Evolutionary conservation across 2,113 vertebrate genomes (phyloP), one percentile per base, ranked within the genome.

Genomic region (Martes martes): DNA sequence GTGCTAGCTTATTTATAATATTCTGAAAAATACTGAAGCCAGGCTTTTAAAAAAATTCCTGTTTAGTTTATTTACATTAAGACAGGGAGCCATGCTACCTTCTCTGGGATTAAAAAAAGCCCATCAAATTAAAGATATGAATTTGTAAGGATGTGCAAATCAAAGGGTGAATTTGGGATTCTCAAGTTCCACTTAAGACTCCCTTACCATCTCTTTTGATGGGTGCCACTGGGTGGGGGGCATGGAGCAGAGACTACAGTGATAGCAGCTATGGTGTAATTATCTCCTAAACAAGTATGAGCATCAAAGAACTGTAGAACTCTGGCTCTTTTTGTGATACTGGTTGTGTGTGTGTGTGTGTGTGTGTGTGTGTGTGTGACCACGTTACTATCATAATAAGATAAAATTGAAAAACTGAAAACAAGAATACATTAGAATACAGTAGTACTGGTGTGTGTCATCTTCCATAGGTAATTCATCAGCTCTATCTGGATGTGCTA

Each of bases 51-150:
- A 50, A 28, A 57, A 67, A 97, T 95, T 96, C 26, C 76, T 90
- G 63, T 52, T 96, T 95, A 59, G 45, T 93, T 3, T 88, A 80
- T 80, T 84, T 89, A 69, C 52, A 76, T 94, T 91, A 95, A 98
- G 26, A 47, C 31, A 80, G 91, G 55, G 73, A 86, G 31, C 5
- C 28, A 87, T 82, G n/a, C 18, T 96, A 4, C n/a, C n/a, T 96
- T 95, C 36, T 71, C 11, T 65, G 80, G 33, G 3, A 42, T 81
- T 24, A 87, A 96, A 78, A 85, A 89, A 28, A 50, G 0, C 78
- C 78, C 26, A 91, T 81, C 23, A 76, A 97, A 94, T 39, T 59
- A 86, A 73, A 87, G 14, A 69, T 82, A 19, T 84, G 61, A 90
- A 84, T 97, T 67, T 95, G 84, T 67, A 95, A 80, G 28, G 42